Conservation (phyloP, 2,888 invertebrate species). For the Tetanocera ferruginea region DNA sequence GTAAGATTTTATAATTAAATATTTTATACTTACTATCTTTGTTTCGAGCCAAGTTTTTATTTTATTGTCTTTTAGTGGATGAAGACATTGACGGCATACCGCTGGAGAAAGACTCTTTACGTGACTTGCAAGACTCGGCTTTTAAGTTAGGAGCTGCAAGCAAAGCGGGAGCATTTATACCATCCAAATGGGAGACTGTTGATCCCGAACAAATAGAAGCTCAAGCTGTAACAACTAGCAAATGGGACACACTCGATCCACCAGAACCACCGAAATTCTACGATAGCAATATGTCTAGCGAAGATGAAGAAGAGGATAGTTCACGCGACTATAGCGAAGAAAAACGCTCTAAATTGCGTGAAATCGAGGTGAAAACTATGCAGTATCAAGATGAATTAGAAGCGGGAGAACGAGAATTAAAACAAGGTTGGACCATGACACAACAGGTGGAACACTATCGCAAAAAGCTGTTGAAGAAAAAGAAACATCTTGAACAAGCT, state of each 20-base stretch:
- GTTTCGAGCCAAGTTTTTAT: not conserved
- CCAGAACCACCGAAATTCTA: slow-evolving; percentile 68
- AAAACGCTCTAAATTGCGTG: slow-evolving; percentile 82
- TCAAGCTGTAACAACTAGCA: slow-evolving; percentile 88
- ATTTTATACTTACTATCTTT: not conserved
- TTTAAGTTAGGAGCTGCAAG: slow-evolving; percentile 48
- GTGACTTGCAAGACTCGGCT: slow-evolving; percentile 24
- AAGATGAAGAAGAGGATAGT: slow-evolving; percentile 75
- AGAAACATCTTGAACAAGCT: slow-evolving; percentile 72
- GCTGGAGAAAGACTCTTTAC: slow-evolving; percentile 69
- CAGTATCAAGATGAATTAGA: slow-evolving; percentile 97
- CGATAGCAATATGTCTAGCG: slow-evolving; percentile 60
- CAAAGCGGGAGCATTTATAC: slow-evolving; percentile 80
- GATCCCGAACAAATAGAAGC: slow-evolving; percentile 88
- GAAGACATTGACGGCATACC: slow-evolving; percentile 84
- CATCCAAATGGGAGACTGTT: slow-evolving; percentile 97
- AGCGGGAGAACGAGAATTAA: slow-evolving; percentile 81
- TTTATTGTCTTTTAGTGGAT: slow-evolving; percentile 72
- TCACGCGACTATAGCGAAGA: slow-evolving; percentile 75
- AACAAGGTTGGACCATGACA: slow-evolving; percentile 80
- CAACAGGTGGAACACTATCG: slow-evolving; percentile 93
- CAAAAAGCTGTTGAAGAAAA: slow-evolving; percentile 83
- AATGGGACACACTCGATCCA: slow-evolving; percentile 85
- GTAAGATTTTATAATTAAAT: slow-evolving; percentile 59
- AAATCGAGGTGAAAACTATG: slow-evolving; percentile 95